Evolutionary conservation across 2,888 invertebrate species (phyloP).

Genomic region (Monoplex corrugatus): DNA sequence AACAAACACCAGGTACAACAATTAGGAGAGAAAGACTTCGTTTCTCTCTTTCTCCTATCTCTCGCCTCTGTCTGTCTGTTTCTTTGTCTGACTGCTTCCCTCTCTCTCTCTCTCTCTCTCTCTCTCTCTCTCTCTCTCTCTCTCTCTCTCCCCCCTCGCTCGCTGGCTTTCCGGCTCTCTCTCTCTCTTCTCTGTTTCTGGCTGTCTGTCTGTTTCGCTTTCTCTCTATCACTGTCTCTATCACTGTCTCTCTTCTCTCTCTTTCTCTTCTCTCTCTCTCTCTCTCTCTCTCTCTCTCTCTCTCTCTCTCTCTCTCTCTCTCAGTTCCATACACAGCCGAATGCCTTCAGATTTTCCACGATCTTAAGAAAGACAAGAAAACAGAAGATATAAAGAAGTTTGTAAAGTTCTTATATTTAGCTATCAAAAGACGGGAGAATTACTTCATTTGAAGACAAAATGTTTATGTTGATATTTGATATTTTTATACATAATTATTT

Average conservation of each 20-base stretch:
- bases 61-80: background rate
- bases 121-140: background rate
- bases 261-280: background rate
- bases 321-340: too few species aligned
- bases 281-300: background rate
- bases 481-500: too few species aligned
- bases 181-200: slow-evolving; percentile 20
- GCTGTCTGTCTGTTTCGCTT: slow-evolving; percentile 11
- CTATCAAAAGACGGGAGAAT: too few species aligned
- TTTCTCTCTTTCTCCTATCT: background rate
- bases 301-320: background rate
- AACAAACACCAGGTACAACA: too few species aligned
- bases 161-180: slow-evolving; percentile 2
- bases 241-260: background rate
- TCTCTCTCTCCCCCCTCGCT: background rate
- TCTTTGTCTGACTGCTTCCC: background rate
- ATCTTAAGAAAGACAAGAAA: too few species aligned
- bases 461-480: too few species aligned
- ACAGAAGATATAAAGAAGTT: too few species aligned
- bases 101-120: background rate
- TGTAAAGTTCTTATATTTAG: too few species aligned
- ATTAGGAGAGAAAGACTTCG: too few species aligned
- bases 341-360: too few species aligned
- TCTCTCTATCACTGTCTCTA: background rate
- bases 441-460: too few species aligned